Evolutionary conservation across 2,797 vertebrate genomes (phyloP).

Genomic region (Alauda arvensis): DNA sequence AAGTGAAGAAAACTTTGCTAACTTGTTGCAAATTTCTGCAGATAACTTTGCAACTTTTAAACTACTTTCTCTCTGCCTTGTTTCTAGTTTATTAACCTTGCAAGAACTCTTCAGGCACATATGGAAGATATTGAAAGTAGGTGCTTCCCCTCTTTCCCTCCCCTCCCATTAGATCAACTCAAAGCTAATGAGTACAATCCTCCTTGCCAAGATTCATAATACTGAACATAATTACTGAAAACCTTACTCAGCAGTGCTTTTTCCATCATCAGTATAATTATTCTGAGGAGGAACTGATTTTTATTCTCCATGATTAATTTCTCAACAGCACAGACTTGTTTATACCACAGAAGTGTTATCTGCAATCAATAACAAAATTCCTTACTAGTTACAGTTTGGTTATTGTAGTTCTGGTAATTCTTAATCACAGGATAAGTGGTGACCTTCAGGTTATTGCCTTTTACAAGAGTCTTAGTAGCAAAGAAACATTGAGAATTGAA

Average conservation of each 20-base stretch:
- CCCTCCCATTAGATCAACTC: conserved; percentile 28
- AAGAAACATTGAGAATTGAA: neutral
- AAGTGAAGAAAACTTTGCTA: conserved; percentile 63
- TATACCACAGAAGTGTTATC: neutral
- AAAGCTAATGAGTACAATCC: conserved; percentile 50
- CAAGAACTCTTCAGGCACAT: conserved; percentile 97
- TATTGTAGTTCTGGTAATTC: neutral
- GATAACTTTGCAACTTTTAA: conserved; percentile 74
- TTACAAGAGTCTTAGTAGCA: neutral
- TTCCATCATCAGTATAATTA: neutral
- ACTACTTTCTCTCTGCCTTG: conserved; percentile 79
- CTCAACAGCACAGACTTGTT: neutral
- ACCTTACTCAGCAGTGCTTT: neutral
- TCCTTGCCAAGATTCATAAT: conserved; percentile 50
- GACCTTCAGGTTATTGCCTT: neutral
- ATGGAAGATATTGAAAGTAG: conserved; percentile 99
- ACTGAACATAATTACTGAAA: neutral
- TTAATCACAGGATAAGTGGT: neutral
- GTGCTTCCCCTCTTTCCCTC: conserved; percentile 69
- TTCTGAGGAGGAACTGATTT: neutral
- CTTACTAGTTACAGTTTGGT: neutral
- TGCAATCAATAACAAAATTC: neutral
- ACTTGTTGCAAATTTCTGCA: conserved; percentile 59
- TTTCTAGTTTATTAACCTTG: conserved; percentile 98
- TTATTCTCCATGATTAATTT: conserved; percentile 13